These are phyloP conservation scores for Branchellion lobata DNA, from an alignment of 2,888 invertebrate species.

Conservation along the genomic window DNA sequence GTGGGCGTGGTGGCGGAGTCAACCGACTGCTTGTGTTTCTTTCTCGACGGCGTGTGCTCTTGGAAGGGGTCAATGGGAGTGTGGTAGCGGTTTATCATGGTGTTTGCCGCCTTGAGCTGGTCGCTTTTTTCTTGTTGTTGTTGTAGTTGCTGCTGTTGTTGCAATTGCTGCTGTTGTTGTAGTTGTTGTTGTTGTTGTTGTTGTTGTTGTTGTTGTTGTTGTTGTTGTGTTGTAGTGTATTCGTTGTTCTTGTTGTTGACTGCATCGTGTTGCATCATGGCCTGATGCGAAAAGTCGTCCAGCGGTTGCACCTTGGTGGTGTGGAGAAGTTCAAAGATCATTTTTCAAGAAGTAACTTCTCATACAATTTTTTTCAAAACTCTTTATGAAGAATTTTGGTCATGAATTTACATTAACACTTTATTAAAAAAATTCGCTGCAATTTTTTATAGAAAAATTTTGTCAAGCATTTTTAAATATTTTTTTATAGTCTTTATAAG, in stretches of 20 bases:
- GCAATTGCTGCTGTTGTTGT: not conserved
- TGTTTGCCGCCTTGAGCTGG: not conserved
- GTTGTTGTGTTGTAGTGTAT: not conserved
- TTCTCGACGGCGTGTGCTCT: not conserved
- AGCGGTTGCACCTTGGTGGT: no score
- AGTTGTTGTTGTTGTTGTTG: not conserved
- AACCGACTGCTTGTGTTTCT: constrained; percentile 3
- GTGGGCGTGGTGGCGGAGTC: constrained; percentile 4
- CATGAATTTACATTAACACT: no score
- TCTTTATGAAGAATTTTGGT: no score
- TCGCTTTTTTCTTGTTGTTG: not conserved
- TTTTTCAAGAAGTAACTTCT: no score
- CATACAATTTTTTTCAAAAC: no score
- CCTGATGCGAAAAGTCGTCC: no score
- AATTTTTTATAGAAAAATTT: no score
- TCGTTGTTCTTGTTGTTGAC: not conserved
- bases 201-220: constrained; percentile 12
- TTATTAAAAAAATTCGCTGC: no score
- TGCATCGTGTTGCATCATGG: not conserved
- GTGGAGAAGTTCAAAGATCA: no score
- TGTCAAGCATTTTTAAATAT: no score
- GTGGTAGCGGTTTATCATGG: constrained; percentile 11
- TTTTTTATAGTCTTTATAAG: no score
- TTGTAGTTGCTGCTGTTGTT: not conserved
- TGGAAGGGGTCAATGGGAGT: constrained; percentile 13